Conservation (phyloP, 2,888 invertebrate species). For the Hirtodrosophila cameraria region DNA sequence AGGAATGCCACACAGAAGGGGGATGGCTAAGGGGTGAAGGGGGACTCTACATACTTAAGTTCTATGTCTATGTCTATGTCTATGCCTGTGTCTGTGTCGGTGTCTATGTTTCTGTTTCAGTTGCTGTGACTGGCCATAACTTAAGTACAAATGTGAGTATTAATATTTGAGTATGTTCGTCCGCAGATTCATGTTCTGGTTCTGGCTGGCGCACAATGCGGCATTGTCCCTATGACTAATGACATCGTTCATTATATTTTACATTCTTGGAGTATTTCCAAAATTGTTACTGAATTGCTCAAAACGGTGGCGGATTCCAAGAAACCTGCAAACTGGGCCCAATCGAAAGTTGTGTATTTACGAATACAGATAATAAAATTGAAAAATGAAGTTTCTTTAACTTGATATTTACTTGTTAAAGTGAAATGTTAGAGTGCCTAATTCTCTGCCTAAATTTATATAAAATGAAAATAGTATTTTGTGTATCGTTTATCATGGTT, state of each 20-base stretch:
- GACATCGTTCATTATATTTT: conserved; percentile 83
- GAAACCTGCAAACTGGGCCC: background rate
- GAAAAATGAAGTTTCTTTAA: background rate
- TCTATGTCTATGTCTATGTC: conserved; percentile 2
- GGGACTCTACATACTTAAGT: background rate
- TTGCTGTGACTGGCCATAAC: conserved; percentile 59
- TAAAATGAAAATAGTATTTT: no score
- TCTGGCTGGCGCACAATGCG: conserved; percentile 41
- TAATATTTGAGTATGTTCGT: conserved; percentile 67
- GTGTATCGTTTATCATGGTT: no score
- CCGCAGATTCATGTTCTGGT: conserved; percentile 18
- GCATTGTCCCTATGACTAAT: conserved; percentile 82
- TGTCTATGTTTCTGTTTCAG: background rate
- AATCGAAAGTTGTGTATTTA: background rate
- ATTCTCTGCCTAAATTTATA: no score
- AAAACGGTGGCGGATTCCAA: conserved; percentile 27
- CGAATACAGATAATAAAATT: no score
- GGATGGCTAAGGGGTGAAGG: background rate
- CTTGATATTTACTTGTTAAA: no score
- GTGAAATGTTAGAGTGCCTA: no score
- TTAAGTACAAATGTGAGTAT: conserved; percentile 70
- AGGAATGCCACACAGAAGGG: conserved; percentile 5
- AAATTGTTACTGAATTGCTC: conserved; percentile 47
- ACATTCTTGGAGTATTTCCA: conserved; percentile 79
- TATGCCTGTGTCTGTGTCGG: no score